phyloP scores from a whole-genome alignment of 2,888 invertebrate species.

The Incurvaria masculella region DNA sequence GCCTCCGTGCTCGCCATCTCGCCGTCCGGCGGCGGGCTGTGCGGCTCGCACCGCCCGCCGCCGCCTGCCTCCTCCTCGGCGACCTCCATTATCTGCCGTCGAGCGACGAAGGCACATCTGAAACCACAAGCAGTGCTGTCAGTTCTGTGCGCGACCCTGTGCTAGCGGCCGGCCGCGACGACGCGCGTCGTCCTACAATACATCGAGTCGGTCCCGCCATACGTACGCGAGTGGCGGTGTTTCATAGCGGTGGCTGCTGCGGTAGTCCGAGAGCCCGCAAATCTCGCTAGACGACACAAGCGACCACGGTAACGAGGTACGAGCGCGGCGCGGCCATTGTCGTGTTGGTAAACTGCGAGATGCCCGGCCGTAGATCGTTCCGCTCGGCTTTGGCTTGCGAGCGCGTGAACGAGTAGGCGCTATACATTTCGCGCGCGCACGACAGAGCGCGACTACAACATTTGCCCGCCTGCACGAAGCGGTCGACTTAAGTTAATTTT shows the following conservation, averaged over 20 bases:
- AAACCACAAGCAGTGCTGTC: conserved; percentile 38
- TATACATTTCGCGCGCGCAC: conserved; percentile 49
- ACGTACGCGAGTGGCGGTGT: conserved; percentile 11
- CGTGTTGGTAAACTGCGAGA: conserved; percentile 57
- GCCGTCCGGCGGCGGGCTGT: conserved; percentile 35
- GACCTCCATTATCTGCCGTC: conserved; percentile 58
- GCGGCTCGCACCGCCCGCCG: conserved; percentile 29
- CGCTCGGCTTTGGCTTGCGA: conserved; percentile 45
- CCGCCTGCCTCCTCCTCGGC: conserved; percentile 56
- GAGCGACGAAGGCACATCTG: conserved; percentile 53
- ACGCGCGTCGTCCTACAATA: background rate
- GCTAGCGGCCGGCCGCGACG: background rate
- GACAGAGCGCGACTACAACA: conserved; percentile 45
- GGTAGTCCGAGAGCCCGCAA: background rate
- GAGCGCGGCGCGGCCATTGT: conserved; percentile 43
- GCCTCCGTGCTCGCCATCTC: conserved; percentile 48
- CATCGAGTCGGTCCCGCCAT: background rate
- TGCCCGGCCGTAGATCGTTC: conserved; percentile 49
- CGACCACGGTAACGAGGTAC: background rate
- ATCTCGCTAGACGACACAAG: background rate
- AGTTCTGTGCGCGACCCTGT: background rate
- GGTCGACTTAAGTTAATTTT: no score
- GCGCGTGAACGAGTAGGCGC: conserved; percentile 45
- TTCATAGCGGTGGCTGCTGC: background rate
- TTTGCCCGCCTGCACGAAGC: conserved; percentile 10